Evolutionary conservation across 2,888 invertebrate genomes (phyloP).

Genomic region (Alviniconcha strummeri): DNA sequence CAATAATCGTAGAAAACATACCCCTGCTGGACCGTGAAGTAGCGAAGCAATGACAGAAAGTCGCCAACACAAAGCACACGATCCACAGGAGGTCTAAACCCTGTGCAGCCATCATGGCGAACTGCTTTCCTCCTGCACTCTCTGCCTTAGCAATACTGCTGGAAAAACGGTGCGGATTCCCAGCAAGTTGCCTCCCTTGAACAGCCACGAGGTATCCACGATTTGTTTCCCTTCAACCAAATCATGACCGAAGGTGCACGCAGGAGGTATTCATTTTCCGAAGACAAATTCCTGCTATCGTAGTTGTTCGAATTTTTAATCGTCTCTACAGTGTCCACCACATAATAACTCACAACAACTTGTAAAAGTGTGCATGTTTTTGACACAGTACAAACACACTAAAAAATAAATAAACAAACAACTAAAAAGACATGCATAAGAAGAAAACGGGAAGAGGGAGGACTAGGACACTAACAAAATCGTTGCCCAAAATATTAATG

Average conservation of each 20-base stretch:
- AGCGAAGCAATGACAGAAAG: neutral
- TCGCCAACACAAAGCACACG: neutral
- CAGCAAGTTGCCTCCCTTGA: constrained; percentile 8
- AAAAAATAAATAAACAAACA: neutral
- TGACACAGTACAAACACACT: neutral
- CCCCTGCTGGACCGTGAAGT: neutral
- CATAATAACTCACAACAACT: neutral
- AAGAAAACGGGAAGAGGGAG: no score
- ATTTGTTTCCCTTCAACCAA: constrained; percentile 9
- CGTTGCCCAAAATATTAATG: no score
- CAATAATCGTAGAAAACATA: no score
- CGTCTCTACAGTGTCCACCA: neutral
- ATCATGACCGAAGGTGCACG: neutral
- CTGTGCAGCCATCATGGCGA: constrained; percentile 31
- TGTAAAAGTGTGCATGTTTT: neutral
- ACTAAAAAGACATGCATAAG: no score
- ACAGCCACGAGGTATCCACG: neutral
- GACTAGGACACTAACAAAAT: no score
- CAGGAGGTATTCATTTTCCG: neutral
- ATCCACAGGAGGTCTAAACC: neutral
- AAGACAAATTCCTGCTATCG: neutral
- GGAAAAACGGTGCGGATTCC: neutral
- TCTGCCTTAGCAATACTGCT: neutral
- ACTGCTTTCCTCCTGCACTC: constrained; percentile 7
- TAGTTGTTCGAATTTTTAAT: neutral